These are phyloP conservation scores for Holcopasites calliopsidis DNA, from an alignment of 1,140 invertebrate genomes.

Conservation along the genomic window DNA sequence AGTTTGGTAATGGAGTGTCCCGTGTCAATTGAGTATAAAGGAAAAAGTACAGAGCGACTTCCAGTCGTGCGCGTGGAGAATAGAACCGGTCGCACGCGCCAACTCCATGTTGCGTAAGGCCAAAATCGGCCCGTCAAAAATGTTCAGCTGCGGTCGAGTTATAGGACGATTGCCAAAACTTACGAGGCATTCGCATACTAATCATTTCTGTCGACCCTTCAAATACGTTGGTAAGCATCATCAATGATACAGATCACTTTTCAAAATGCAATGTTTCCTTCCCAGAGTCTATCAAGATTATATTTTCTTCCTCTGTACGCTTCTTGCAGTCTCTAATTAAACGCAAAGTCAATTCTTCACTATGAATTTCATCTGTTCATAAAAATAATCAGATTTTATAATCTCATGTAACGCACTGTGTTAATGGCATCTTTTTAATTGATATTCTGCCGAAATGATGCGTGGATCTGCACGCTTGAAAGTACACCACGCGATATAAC, in stretches of 20 bases:
- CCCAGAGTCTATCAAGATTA: no score
- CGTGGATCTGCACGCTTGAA: neutral
- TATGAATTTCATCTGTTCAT: neutral
- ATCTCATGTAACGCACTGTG: neutral
- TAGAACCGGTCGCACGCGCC: constrained; percentile 50
- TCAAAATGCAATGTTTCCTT: constrained; percentile 2
- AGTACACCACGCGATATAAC: constrained; percentile 38
- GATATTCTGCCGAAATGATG: constrained; percentile 15
- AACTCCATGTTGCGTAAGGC: constrained; percentile 69
- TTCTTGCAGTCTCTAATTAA: neutral
- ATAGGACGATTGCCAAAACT: constrained; percentile 51
- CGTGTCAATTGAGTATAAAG: constrained; percentile 24
- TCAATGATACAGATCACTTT: neutral
- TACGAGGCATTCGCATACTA: constrained; percentile 34
- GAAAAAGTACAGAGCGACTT: constrained; percentile 37
- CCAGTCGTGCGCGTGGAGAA: constrained; percentile 36
- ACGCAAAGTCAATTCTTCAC: neutral
- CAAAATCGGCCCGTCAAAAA: constrained; percentile 52
- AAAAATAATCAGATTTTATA: neutral
- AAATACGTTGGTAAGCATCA: constrained; percentile 46
- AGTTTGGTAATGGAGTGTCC: constrained; percentile 61
- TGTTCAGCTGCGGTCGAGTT: constrained; percentile 52
- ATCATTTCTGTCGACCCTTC: constrained; percentile 40
- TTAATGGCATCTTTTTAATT: neutral
- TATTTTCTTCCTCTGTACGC: constrained; percentile 1